Conservation (phyloP, 2,113 vertebrate genomes). For the Alethe diademata region DNA sequence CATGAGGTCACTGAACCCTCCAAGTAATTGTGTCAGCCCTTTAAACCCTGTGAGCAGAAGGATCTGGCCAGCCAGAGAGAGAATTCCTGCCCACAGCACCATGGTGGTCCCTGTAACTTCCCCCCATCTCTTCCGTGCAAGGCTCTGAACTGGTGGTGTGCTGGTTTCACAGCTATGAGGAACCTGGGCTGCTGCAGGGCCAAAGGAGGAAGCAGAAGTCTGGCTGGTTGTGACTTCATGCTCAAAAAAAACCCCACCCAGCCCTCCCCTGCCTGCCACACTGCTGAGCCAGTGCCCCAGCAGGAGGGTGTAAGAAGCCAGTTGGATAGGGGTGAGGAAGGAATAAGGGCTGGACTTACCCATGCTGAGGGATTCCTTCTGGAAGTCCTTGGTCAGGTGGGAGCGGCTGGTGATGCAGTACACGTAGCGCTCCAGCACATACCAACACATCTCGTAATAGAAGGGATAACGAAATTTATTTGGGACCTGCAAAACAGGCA, state of each 20-base stretch:
- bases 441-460: conserved; percentile 99
- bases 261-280: neutral
- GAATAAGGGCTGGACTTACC: conserved; percentile 73
- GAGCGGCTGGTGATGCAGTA: conserved; percentile 93
- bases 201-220: conserved; percentile 5
- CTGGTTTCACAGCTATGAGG: neutral
- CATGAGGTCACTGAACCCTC: accelerated
- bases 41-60: neutral
- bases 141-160: neutral
- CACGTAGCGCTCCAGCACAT: conserved; percentile 93
- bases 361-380: conserved; percentile 92
- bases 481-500: conserved; percentile 83
- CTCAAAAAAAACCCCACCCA: neutral
- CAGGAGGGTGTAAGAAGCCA: neutral
- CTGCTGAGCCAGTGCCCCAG: neutral
- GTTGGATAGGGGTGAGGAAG: accelerated
- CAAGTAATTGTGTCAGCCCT: neutral
- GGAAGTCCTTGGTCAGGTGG: conserved; percentile 94
- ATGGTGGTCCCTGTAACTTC: neutral
- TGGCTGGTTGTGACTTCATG: neutral
- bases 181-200: neutral
- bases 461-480: conserved; percentile 97
- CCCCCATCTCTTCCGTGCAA: neutral
- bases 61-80: neutral
- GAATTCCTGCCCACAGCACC: neutral